phyloP scores from a whole-genome alignment of 2,113 vertebrate genomes.

The Motacilla tschutschensis region DNA sequence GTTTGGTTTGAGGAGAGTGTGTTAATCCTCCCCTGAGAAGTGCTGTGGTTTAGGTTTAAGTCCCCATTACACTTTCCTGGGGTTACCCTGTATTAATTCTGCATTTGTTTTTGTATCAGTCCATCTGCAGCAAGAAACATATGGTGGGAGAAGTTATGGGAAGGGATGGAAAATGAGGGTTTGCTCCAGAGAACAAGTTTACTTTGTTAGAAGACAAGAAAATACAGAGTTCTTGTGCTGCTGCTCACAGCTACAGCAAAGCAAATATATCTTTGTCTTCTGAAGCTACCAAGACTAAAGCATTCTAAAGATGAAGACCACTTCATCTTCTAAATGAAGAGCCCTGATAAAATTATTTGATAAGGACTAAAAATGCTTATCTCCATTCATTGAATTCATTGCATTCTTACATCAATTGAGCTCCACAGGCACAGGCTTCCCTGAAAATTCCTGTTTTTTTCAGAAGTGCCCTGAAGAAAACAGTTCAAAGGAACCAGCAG shows the following conservation, averaged over 20 bases:
- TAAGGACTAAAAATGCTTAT: conserved; percentile 37
- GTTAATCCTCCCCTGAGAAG: not conserved
- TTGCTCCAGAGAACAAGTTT: not conserved
- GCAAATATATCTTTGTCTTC: not conserved
- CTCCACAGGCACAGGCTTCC: conserved; percentile 4
- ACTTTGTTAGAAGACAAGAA: not conserved
- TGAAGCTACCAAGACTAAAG: not conserved
- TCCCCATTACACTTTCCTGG: not conserved
- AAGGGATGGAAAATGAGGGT: not conserved
- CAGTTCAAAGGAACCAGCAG: conserved; percentile 17
- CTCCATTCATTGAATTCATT: conserved; percentile 35
- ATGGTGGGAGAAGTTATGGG: not conserved
- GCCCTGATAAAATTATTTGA: conserved; percentile 47
- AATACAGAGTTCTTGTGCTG: not conserved
- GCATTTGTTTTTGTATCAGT: not conserved
- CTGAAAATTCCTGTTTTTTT: conserved; percentile 41
- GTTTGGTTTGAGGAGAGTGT: not conserved
- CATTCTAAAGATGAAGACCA: conserved; percentile 31
- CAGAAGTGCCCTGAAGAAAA: conserved; percentile 49
- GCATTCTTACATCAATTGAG: conserved; percentile 35
- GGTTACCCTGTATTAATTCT: not conserved
- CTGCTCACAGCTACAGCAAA: not conserved
- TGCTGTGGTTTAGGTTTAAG: not conserved
- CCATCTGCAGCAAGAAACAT: not conserved
- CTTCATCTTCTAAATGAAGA: conserved; percentile 33